Conservation (phyloP, 2,797 vertebrate species). For the Bradypus variegatus region DNA sequence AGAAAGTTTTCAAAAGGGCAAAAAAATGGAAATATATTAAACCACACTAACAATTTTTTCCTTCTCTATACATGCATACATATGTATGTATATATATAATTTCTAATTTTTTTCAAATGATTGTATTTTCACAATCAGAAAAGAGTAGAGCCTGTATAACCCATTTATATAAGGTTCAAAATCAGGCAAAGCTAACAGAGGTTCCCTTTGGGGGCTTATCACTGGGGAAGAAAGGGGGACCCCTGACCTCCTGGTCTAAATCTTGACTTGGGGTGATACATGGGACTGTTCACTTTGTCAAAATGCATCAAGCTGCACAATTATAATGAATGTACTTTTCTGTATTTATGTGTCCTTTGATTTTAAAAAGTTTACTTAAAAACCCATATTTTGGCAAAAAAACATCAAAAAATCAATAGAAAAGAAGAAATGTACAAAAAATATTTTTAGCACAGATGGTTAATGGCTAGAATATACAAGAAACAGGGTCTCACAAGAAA, state of each 20-base stretch:
- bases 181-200: rapidly evolving
- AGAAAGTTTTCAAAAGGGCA: not conserved
- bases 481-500: not conserved
- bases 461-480: not conserved
- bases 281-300: not conserved
- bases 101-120: not conserved
- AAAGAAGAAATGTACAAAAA: not conserved
- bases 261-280: not conserved
- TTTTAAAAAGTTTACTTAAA: not conserved
- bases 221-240: rapidly evolving
- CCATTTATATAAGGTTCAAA: too few relatives aligned
- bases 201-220: rapidly evolving
- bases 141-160: rapidly evolving
- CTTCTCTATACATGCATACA: not conserved
- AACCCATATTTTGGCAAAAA: not conserved
- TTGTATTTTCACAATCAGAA: not conserved
- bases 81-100: not conserved
- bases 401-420: not conserved
- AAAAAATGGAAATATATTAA: not conserved
- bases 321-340: not conserved
- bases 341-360: not conserved
- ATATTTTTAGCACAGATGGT: not conserved
- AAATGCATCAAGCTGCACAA: not conserved
- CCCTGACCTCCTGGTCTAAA: rapidly evolving
- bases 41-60: not conserved